Percentiles rank a stretch among this genome's conserved stretches.
phyloP scores from a whole-genome alignment of 2,113 vertebrate genomes.

The Fulmarus glacialis region DNA sequence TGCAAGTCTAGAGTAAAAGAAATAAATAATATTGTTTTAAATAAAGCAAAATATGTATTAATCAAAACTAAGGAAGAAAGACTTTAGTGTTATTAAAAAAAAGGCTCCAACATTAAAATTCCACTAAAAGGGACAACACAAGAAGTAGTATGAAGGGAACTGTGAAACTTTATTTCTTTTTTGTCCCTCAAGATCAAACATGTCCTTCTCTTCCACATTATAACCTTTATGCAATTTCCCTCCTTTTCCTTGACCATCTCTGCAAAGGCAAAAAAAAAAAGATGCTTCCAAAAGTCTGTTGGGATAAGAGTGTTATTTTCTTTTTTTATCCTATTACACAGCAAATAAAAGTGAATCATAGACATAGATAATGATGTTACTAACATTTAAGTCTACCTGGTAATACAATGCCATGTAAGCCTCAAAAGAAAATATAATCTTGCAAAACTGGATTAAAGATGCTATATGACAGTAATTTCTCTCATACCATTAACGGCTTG shows the following conservation, averaged over 20 bases:
- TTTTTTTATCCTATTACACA: neutral
- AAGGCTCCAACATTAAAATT: neutral
- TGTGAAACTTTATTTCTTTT: neutral
- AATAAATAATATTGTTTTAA: neutral
- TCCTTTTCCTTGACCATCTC: neutral
- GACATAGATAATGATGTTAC: neutral
- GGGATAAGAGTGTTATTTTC: neutral
- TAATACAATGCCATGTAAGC: neutral
- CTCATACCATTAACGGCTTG: neutral
- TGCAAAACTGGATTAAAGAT: neutral
- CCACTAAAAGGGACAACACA: neutral
- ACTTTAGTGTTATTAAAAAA: neutral
- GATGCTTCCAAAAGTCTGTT: neutral
- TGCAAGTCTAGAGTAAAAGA: neutral
- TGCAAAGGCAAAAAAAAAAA: neutral
- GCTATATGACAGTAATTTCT: neutral
- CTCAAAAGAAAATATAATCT: neutral
- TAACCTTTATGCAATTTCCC: neutral
- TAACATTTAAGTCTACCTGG: neutral
- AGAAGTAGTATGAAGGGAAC: neutral
- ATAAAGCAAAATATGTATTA: neutral
- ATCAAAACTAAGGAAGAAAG: neutral
- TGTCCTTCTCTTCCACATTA: neutral
- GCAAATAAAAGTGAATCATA: neutral
- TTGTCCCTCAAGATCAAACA: neutral